phyloP scores from a whole-genome alignment of 2,888 invertebrate genomes.

The Drosophila mettleri region DNA sequence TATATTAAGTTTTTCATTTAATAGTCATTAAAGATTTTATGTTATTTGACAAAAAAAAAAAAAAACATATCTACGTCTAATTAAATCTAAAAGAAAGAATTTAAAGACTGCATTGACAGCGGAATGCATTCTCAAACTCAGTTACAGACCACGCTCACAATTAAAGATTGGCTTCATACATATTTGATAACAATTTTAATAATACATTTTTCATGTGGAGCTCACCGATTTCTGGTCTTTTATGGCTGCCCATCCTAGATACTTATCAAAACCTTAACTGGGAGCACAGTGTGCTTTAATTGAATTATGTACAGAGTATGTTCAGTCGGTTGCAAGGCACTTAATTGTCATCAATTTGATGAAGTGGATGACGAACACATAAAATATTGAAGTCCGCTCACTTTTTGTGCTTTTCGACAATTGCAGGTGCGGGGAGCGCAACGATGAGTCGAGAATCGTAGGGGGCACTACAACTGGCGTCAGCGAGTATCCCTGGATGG shows the following conservation, averaged over 20 bases:
- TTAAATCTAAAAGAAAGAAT: too few species aligned
- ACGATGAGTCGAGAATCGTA: conserved; percentile 92
- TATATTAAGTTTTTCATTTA: too few species aligned
- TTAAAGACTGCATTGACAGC: too few species aligned
- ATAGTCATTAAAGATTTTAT: too few species aligned
- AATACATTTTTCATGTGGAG: too few species aligned
- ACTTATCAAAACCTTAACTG: neutral
- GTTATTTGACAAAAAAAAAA: too few species aligned
- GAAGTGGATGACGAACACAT: conserved; percentile 28
- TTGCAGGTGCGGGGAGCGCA: conserved; percentile 90
- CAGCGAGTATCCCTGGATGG: conserved; percentile 96
- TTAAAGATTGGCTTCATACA: neutral
- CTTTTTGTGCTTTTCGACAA: conserved; percentile 2
- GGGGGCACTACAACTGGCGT: conserved; percentile 91
- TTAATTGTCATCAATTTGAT: neutral
- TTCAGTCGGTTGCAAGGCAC: neutral
- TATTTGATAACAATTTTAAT: too few species aligned
- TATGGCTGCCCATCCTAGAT: neutral
- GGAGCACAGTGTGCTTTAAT: neutral
- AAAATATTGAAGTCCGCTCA: conserved; percentile 28
- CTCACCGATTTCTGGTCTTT: too few species aligned
- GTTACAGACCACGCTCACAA: too few species aligned
- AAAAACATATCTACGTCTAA: too few species aligned
- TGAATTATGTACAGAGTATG: neutral
- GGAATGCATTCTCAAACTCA: too few species aligned